Base-by-base conservation (phyloP, 2,888 invertebrate species). In the Agriotes lineatus region DNA sequence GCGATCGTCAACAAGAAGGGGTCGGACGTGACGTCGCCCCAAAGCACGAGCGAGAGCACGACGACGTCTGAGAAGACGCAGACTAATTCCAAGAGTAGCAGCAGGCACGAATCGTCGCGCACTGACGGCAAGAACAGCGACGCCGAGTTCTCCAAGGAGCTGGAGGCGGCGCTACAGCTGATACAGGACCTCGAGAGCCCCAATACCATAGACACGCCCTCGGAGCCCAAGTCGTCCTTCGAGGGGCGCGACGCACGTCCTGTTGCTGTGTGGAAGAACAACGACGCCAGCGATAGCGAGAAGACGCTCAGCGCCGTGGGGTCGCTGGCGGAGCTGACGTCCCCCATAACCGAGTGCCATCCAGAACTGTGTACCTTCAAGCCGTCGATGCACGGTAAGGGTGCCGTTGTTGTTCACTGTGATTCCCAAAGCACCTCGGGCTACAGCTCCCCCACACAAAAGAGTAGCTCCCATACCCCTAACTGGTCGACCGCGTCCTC, bases 171-270 rank as follows among this genome's bases (percentile, higher is more conserved):
- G 2, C 76, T 86, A 25, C 85, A 86, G 73, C 75, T 86, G 37
- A 86, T 86, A 58, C 86, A 86, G 75, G 86, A 86, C 74, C 75
- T 86, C 68, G 86, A 86, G 74, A 85, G 85, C 75, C 86, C 86
- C 1, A 85, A 85, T 71, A 85, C 85, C 18, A 81, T 82, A 45
- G 85, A 85, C 67, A 85, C 85, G 12, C 85, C 85, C 0, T 85
- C 85, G 3, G 85, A 85, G 65, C 73, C 81, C 9, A 82, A 81
- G 67, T 75, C 77, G 33, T 75, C 74, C 16, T 65, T 72, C n/a
- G 77, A 74, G 39, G 77, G 72, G 16, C 74, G 75, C 50, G 78
- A 77, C 25, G 67, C 72, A 14, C 78, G 79, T 42, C 80, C 82
- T n/a, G 58, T 81, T 63, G 77, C 81, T 30, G 81, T 83, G 33